Conservation (phyloP, 2,113 vertebrate genomes). For the Myrmecophaga tridactyla region DNA sequence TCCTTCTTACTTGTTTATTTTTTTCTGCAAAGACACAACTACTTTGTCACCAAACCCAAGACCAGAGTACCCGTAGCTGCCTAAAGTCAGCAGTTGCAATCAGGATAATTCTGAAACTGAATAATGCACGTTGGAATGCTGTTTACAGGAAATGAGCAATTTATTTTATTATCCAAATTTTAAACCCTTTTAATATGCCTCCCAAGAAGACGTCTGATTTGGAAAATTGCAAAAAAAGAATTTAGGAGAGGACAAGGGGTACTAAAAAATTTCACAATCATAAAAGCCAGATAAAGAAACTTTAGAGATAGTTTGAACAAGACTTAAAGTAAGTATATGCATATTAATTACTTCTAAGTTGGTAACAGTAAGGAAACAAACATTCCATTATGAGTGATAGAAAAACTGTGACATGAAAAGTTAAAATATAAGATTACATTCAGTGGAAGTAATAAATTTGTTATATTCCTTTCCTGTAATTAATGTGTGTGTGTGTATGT, state of each 20-base stretch:
- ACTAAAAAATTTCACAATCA: conserved; percentile 38
- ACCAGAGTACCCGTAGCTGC: not conserved
- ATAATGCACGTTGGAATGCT: conserved; percentile 65
- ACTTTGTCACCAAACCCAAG: not conserved
- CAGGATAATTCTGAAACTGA: conserved; percentile 62
- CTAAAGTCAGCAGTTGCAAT: conserved; percentile 56
- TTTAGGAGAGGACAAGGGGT: conserved; percentile 26
- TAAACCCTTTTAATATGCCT: conserved; percentile 75
- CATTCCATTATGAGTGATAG: not conserved
- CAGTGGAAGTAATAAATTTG: not conserved
- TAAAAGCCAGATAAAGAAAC: not conserved
- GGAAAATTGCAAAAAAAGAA: conserved; percentile 71
- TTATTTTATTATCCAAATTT: conserved; percentile 79
- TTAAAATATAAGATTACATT: not conserved
- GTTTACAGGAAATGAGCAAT: conserved; percentile 79
- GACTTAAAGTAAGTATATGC: not conserved
- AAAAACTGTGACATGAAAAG: not conserved
- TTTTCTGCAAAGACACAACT: not conserved
- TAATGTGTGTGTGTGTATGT: not conserved
- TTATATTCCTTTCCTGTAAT: not conserved
- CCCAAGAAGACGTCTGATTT: conserved; percentile 78
- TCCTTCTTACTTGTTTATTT: not conserved
- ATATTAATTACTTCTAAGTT: not conserved
- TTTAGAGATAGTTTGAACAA: not conserved
- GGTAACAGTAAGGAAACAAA: too few relatives aligned